Evolutionary conservation across 2,113 vertebrate species (phyloP).

Genomic region (Nyctereutes procyonoides): DNA sequence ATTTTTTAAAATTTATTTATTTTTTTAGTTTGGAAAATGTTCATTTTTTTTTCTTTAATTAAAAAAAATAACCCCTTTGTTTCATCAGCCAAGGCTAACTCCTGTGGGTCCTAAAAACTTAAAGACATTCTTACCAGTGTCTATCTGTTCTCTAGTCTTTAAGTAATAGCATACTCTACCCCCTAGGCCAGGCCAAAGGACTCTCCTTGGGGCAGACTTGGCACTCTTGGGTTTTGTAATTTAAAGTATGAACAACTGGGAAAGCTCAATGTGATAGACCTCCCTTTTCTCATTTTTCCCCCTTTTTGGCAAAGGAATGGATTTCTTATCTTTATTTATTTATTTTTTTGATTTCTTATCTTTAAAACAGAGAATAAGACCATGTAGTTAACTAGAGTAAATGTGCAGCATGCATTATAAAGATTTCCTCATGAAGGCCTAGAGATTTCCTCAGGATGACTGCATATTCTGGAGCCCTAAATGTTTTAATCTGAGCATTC

Average conservation of each 20-base stretch:
- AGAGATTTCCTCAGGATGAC: not conserved
- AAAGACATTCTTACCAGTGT: not conserved
- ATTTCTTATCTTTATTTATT: not conserved
- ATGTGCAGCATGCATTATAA: not conserved
- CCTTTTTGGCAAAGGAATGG: not conserved
- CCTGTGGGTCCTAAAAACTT: not conserved
- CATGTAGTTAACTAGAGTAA: not conserved
- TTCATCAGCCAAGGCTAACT: not conserved
- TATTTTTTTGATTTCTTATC: not conserved
- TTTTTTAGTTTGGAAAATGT: not conserved
- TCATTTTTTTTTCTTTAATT: conserved; percentile 28
- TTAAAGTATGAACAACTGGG: not conserved
- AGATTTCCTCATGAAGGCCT: not conserved
- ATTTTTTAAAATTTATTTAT: not conserved
- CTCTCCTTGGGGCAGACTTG: not conserved
- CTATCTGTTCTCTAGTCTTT: not conserved
- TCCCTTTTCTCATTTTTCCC: not conserved
- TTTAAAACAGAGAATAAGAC: not conserved
- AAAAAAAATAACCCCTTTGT: not conserved
- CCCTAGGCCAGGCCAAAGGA: not conserved
- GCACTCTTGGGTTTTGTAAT: not conserved
- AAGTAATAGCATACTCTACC: not conserved
- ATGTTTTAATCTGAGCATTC: not conserved
- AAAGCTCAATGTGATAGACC: not conserved
- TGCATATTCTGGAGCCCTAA: not conserved